Conservation (phyloP, 2,113 vertebrate genomes). For the Heliornis fulica region DNA sequence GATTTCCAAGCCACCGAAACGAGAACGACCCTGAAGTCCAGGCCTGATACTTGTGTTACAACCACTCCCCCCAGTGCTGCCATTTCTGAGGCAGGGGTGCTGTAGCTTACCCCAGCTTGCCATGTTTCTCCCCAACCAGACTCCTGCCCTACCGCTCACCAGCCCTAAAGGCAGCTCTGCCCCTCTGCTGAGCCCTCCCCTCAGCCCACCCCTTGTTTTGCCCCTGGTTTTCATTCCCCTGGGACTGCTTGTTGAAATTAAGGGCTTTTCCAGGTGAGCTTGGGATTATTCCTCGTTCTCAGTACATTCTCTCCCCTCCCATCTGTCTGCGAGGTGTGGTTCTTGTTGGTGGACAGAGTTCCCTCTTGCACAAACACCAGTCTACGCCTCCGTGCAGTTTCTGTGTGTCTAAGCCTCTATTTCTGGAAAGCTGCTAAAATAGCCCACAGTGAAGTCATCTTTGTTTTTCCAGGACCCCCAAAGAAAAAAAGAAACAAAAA, state of each 20-base stretch:
- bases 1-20: background rate
- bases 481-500: background rate
- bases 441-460: background rate
- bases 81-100: rapidly evolving
- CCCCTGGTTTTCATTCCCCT: background rate
- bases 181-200: background rate
- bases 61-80: background rate
- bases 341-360: background rate
- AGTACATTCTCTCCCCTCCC: background rate
- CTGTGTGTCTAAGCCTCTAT: background rate
- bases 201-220: background rate
- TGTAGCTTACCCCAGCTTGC: rapidly evolving
- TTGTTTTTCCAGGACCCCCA: background rate
- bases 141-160: background rate
- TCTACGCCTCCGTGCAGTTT: background rate
- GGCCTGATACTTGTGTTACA: background rate
- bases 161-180: background rate
- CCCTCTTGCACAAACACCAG: background rate
- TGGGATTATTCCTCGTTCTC: background rate
- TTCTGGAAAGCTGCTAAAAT: conserved; percentile 40
- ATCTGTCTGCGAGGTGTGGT: background rate
- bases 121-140: rapidly evolving
- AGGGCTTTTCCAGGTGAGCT: background rate
- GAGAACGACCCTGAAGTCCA: background rate
- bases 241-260: background rate